Base-by-base conservation (phyloP, 2,888 invertebrate species). In the Tachystola acroxantha region DNA sequence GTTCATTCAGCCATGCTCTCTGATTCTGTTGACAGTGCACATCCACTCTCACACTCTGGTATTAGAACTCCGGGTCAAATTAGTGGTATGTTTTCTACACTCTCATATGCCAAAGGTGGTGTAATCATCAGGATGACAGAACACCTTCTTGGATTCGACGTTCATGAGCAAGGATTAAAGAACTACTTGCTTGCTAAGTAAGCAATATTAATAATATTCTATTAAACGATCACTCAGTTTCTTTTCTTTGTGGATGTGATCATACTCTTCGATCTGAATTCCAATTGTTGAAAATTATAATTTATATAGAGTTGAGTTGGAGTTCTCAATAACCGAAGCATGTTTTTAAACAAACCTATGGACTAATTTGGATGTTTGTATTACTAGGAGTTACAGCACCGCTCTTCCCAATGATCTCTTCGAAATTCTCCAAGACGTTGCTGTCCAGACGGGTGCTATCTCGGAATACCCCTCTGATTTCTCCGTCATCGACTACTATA, bases 51-150 rank as follows among this genome's bases (percentile, higher is more conserved):
- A 1, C 81, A 89, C 32, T 62, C 69, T 6, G 68, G n/a, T n/a
- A n/a, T 91, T 0, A 84, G 85, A 6, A 89, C 88, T 5, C 90
- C 91, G 0, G 56, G 59, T 0, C 84, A 92, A 43, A 88, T 93
- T 3, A 74, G 81, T 4, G 73, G 69, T 1, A 90, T 91, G 85
- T 94, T 94, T 53, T 90, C 91, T 24, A 86, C 80, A 1, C 89
- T 94, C 39, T 88, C 90, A 0, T 94, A 94, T 55, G 89, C 89
- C 46, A 94, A 94, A 63, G 92, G 91, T 0, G 89, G 85, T n/a
- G 60, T 86, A 1, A 58, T 92, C 10, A 88, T 94, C 36, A 89
- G 93, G 45, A 93, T 93, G 93, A 78, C 93, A 33, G 89, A 90
- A 48, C 89, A 92, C 58, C 68, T 89, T 1, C 73, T 93, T 27